A percentile compares a stretch with the other conserved stretches of the same genome.
phyloP scores from a whole-genome alignment of 2,113 vertebrate species.

The Chaenocephalus aceratus region DNA sequence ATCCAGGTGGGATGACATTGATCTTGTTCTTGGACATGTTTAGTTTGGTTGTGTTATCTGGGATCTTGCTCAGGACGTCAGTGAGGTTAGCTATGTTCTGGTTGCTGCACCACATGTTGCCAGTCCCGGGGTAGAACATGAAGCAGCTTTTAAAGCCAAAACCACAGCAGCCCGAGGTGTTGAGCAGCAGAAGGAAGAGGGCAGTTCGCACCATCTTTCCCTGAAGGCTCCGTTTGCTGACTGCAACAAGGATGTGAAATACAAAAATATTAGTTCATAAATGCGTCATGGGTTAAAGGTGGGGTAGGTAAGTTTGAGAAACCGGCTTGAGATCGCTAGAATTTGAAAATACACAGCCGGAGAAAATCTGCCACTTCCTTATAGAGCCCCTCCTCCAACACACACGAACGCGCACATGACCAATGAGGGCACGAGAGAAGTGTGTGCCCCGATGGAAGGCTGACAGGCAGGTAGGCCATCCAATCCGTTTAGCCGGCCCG shows the following conservation, averaged over 20 bases:
- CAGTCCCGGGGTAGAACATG: neutral
- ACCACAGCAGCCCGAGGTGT: constrained; percentile 20
- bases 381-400: too few relatives aligned
- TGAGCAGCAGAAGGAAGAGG: constrained; percentile 42
- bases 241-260: neutral
- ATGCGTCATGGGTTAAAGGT: neutral
- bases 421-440: too few relatives aligned
- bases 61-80: constrained; percentile 8
- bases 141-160: constrained; percentile 46
- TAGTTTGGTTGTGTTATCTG: constrained; percentile 22
- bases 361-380: too few relatives aligned
- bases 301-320: too few relatives aligned
- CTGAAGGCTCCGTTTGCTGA: too few relatives aligned
- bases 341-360: too few relatives aligned
- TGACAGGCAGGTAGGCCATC: too few relatives aligned
- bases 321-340: too few relatives aligned
- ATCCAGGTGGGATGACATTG: constrained; percentile 17
- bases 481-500: too few relatives aligned
- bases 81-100: constrained; percentile 31
- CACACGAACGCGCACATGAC: too few relatives aligned
- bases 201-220: constrained; percentile 9
- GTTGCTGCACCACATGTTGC: constrained; percentile 31
- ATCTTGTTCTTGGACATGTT: constrained; percentile 49
- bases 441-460: too few relatives aligned
- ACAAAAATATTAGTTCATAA: neutral